Base-by-base conservation (phyloP, 2,888 invertebrate species). In the Eupeodes latifasciatus region DNA sequence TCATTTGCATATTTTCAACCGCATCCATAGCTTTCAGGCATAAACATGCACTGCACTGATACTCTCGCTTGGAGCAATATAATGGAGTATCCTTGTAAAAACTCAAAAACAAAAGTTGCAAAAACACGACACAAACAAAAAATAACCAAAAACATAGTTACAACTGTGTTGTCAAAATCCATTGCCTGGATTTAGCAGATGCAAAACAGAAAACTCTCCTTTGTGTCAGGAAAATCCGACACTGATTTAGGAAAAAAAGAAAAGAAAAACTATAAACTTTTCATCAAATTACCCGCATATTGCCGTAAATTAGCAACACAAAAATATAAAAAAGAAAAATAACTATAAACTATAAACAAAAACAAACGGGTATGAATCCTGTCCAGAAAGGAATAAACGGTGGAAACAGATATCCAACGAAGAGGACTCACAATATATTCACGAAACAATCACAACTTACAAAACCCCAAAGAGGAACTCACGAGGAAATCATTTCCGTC, bases 241-340 rank as follows among this genome's bases (percentile, higher is more conserved):
- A 85, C 88, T 88, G 88, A 88, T 88, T 85, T 84, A 74, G 64
- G 85, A 84, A 88, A 47, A 5, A 40, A 40, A 40, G 5, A 40
- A 40, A 40, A 40, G 1, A 7, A 11, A 88, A 88, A 88, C 88
- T 88, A 88, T 88, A 88, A 88, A 85, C 85, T 88, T 88, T 85
- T 81, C 81, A 88, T 85, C 81, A 88, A 88, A 88, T 88, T 88
- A 88, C 88, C 85, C 88, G 81, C 85, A 85, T 85, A 88, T 81
- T 78, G 85, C 78, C 64, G 85, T 88, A 88, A 88, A 88, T 85
- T 78, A 84, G 71, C 62, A 71, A 49, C 51, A 67, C 19, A 51
- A 14, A 19, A 69, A 12, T 11, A 57, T 12, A 40, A 44, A 14
- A 27, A 27, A 27, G 27, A 3, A 27, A 27, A 27, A 27, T 27